Evolutionary conservation across 2,113 vertebrate species (phyloP).

Genomic region (Spea bombifrons): DNA sequence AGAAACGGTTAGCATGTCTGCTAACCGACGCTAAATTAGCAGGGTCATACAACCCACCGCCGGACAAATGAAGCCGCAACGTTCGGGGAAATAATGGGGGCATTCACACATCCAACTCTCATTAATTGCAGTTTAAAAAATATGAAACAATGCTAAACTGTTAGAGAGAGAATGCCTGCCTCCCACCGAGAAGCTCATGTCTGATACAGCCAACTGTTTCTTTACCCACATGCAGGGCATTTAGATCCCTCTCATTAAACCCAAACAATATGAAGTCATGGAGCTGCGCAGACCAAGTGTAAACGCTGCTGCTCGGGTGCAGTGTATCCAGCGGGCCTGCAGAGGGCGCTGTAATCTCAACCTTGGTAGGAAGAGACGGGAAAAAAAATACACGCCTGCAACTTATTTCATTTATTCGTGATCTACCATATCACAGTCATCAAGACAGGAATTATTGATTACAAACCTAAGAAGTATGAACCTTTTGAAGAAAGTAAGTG

Average conservation of each 20-base stretch:
- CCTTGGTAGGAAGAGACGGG: conserved; percentile 19
- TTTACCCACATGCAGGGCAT: conserved; percentile 17
- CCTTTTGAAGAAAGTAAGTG: not conserved
- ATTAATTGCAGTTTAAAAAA: not conserved
- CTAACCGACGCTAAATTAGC: not conserved
- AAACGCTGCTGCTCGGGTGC: conserved; percentile 42
- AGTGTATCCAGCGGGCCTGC: conserved; percentile 56
- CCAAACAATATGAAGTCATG: conserved; percentile 40
- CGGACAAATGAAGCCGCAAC: not conserved
- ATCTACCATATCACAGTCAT: conserved; percentile 9
- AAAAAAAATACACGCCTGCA: not conserved
- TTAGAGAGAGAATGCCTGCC: not conserved
- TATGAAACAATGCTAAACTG: conserved; percentile 16
- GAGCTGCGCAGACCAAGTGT: not conserved
- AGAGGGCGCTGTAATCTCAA: conserved; percentile 72
- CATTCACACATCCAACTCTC: not conserved
- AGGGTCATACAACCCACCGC: not conserved
- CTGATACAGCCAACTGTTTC: conserved; percentile 42
- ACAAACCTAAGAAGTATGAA: not conserved
- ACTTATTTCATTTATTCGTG: not conserved
- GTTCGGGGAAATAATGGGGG: not conserved
- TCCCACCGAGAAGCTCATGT: conserved; percentile 31
- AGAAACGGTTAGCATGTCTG: too few species aligned
- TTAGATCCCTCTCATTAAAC: conserved; percentile 51
- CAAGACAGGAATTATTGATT: conserved; percentile 5